These are phyloP conservation scores for Stenotaenia linearis DNA, from an alignment of 2,888 invertebrate species.

Conservation along the genomic window DNA sequence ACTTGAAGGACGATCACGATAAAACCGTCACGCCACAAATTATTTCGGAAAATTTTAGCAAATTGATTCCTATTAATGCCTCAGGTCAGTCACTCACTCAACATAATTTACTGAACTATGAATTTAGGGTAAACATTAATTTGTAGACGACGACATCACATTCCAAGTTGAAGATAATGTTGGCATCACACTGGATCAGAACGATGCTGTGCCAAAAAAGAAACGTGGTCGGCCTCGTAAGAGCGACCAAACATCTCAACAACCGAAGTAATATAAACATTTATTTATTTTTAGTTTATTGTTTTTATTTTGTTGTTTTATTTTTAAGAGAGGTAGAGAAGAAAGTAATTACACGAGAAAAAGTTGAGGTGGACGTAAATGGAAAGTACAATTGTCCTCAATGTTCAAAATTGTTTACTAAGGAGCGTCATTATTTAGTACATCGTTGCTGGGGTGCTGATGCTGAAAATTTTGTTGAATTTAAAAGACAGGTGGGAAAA, in stretches of 20 bases:
- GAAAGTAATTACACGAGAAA: conserved; percentile 36
- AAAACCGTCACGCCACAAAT: not conserved
- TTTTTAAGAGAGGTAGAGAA: not conserved
- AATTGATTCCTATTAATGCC: conserved; percentile 24
- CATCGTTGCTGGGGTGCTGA: conserved; percentile 42
- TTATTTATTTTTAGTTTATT: not conserved
- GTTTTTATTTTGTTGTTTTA: not conserved
- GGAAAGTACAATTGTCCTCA: conserved; percentile 43
- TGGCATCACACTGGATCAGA: not conserved
- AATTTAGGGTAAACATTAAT: too few species aligned
- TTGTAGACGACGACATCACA: not conserved
- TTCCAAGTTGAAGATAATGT: not conserved
- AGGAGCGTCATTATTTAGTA: conserved; percentile 44
- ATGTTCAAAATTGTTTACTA: conserved; percentile 44
- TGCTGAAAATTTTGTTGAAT: conserved; percentile 44
- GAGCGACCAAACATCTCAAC: conserved; percentile 31
- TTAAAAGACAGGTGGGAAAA: conserved; percentile 41
- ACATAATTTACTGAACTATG: not conserved
- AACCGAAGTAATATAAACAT: not conserved
- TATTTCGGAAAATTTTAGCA: not conserved
- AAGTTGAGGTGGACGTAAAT: conserved; percentile 41
- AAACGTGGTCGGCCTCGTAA: conserved; percentile 41
- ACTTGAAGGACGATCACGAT: conserved; percentile 26
- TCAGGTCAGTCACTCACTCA: not conserved
- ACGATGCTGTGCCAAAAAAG: conserved; percentile 36